Percentiles rank a stretch among this genome's conserved stretches.
These are phyloP conservation scores for Melanotaenia pygmaea DNA, from an alignment of 2,797 vertebrate genomes.

Conservation along the genomic window DNA sequence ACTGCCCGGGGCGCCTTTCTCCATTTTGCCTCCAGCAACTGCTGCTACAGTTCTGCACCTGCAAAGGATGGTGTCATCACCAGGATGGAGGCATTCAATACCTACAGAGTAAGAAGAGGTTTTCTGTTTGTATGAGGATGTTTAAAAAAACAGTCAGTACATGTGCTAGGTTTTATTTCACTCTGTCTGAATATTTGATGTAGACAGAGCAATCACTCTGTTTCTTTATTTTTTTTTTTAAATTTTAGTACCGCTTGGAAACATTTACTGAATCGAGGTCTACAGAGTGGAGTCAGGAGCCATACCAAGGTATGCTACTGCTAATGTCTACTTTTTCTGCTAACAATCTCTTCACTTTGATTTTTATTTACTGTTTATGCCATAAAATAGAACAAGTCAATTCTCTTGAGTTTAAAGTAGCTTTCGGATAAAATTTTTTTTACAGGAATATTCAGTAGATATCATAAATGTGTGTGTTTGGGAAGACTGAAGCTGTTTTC, in stretches of 20 bases:
- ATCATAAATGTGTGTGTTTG: too few species aligned
- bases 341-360: not conserved
- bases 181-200: not conserved
- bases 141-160: not conserved
- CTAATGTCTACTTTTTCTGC: not conserved
- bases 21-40: conserved; percentile 76
- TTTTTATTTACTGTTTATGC: not conserved
- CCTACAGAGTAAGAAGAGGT: conserved; percentile 75
- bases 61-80: conserved; percentile 77
- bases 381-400: too few species aligned
- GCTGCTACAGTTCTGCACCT: conserved; percentile 80
- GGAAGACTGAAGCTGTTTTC: too few species aligned
- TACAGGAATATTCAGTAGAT: too few species aligned
- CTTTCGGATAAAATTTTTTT: too few species aligned
- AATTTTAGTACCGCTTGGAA: conserved; percentile 83
- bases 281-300: conserved; percentile 71
- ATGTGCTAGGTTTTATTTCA: not conserved
- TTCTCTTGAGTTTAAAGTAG: too few species aligned
- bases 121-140: not conserved
- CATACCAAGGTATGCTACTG: conserved; percentile 58
- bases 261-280: conserved; percentile 80
- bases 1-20: conserved; percentile 77
- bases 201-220: not conserved
- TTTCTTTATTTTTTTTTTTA: not conserved
- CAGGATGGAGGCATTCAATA: conserved; percentile 80